Percentiles rank a stretch among this genome's conserved stretches.
Evolutionary conservation across 2,888 invertebrate species (phyloP).

Genomic region (Drosophila helvetica): DNA sequence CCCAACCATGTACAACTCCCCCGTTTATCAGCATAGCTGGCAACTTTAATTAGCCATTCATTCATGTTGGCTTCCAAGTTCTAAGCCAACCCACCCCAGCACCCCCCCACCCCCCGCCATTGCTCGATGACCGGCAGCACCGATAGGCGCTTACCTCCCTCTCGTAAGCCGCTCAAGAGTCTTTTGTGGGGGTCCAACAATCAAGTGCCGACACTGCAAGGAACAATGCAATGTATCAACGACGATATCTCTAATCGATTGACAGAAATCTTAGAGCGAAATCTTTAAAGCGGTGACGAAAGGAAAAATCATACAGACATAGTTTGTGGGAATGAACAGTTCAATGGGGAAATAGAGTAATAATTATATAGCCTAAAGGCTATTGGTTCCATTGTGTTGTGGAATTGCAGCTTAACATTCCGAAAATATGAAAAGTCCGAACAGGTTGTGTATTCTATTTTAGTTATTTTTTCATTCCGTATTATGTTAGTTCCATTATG

Average conservation of each 20-base stretch:
- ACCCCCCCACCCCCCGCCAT: conserved; percentile 25
- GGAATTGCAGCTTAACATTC: too few relatives aligned
- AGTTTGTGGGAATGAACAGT: too few relatives aligned
- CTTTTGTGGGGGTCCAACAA: conserved; percentile 22
- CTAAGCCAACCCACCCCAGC: conserved; percentile 30
- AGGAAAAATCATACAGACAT: background rate
- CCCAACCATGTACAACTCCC: conserved; percentile 44
- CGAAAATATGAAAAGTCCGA: too few relatives aligned
- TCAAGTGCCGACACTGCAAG: conserved; percentile 22
- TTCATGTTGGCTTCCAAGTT: conserved; percentile 35
- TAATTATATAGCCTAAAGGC: too few relatives aligned
- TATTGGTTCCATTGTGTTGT: too few relatives aligned
- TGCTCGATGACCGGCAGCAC: conserved; percentile 5
- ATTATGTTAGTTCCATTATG: too few relatives aligned
- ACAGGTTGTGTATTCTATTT: too few relatives aligned
- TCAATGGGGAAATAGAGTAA: too few relatives aligned
- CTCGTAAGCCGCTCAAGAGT: conserved; percentile 62
- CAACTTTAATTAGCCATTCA: conserved; percentile 73
- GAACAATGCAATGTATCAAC: conserved; percentile 32
- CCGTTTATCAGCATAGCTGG: conserved; percentile 16
- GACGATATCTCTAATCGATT: conserved; percentile 26
- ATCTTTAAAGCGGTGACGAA: background rate
- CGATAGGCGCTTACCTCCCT: background rate
- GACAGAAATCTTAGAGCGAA: background rate
- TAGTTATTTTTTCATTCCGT: too few relatives aligned